phyloP scores from a whole-genome alignment of 1,140 invertebrate genomes.

The Gyrodactylus salaris region DNA sequence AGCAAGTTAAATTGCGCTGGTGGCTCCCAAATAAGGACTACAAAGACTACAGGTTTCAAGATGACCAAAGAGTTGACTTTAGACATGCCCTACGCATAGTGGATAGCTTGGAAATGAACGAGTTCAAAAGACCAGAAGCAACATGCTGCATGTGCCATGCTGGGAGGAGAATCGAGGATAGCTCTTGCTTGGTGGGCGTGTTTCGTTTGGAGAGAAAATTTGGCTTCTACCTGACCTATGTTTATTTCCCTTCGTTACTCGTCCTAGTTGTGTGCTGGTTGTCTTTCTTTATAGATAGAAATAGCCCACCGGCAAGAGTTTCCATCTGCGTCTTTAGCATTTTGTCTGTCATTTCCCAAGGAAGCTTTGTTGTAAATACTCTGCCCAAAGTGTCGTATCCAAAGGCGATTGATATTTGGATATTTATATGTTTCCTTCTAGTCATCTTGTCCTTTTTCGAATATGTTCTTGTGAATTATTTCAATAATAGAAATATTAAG shows the following conservation, averaged over 20 bases:
- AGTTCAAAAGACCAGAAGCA: too few relatives aligned
- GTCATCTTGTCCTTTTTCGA: not conserved
- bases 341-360: not conserved
- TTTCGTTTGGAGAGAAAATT: not conserved
- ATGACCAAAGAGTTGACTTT: not conserved
- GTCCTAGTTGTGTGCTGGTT: not conserved
- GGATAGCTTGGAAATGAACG: too few relatives aligned
- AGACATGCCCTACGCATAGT: not conserved
- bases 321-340: not conserved
- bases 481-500: too few relatives aligned
- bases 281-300: not conserved
- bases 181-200: not conserved
- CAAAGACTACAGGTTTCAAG: not conserved
- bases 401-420: not conserved
- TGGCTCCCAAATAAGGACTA: not conserved
- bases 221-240: not conserved
- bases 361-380: not conserved
- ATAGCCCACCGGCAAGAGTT: not conserved
- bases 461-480: not conserved
- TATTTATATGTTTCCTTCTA: not conserved
- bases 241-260: not conserved
- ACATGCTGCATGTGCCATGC: too few relatives aligned
- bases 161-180: too few relatives aligned
- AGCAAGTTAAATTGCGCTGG: not conserved
- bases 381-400: not conserved